Percentiles rank a stretch among this genome's conserved stretches.
Conservation (phyloP, 2,113 vertebrate genomes). For the Podarcis raffonei region DNA sequence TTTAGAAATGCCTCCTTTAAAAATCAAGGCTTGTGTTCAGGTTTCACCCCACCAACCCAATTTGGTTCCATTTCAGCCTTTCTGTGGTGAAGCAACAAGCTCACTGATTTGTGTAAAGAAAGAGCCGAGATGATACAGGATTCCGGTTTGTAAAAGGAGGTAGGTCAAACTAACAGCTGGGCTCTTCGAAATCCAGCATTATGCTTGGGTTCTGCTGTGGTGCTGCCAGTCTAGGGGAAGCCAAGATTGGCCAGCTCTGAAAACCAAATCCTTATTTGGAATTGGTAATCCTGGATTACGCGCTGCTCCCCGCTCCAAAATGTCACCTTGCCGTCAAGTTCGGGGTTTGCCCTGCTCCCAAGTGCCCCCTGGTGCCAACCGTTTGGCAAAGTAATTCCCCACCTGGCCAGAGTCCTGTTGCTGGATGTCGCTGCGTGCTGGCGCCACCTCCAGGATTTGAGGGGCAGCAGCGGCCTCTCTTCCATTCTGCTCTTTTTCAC, state of each 20-base stretch:
- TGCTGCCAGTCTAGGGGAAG: neutral
- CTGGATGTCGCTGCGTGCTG: neutral
- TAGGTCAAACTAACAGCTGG: too few relatives aligned
- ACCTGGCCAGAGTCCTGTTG: neutral
- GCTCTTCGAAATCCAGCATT: neutral
- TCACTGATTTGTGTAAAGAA: neutral
- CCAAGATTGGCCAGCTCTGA: too few relatives aligned
- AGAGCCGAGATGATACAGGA: too few relatives aligned
- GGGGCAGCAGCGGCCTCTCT: neutral
- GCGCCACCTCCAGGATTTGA: neutral
- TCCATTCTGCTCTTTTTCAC: slow-evolving; percentile 48
- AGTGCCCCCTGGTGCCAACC: slow-evolving; percentile 27
- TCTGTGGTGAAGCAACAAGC: too few relatives aligned
- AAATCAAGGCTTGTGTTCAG: neutral
- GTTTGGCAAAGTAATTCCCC: neutral
- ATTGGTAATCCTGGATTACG: neutral
- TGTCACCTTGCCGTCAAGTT: neutral
- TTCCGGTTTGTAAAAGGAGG: neutral
- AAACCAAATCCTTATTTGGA: neutral
- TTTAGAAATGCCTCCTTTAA: too few relatives aligned
- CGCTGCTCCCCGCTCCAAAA: neutral
- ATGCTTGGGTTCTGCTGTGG: neutral
- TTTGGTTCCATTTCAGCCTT: neutral
- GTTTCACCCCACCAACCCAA: too few relatives aligned
- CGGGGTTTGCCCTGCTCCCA: neutral